Percentiles rank a stretch among this genome's conserved stretches.
Conservation (phyloP, 2,888 invertebrate species). For the Malthinus seriepunctatus region DNA sequence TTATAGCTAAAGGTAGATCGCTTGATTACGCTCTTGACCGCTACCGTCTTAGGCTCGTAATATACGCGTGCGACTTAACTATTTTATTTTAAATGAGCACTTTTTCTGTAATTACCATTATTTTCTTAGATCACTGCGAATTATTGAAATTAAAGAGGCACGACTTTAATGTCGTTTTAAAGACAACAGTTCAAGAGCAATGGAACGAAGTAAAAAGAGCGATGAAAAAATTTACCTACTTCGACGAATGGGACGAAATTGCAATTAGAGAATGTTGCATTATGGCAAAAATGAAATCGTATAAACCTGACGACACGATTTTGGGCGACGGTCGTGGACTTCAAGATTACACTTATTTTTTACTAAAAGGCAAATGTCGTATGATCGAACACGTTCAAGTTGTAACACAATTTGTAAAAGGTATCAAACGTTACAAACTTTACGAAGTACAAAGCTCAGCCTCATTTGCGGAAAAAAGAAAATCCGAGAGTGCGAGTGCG, state of each 20-base stretch:
- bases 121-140: conserved; percentile 60
- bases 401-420: conserved; percentile 47
- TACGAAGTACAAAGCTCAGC: conserved; percentile 57
- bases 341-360: conserved; percentile 55
- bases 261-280: conserved; percentile 68
- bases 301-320: conserved; percentile 59
- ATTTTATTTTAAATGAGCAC: not conserved
- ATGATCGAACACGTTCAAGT: conserved; percentile 63
- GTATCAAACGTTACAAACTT: conserved; percentile 55
- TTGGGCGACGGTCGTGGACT: conserved; percentile 60
- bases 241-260: conserved; percentile 63
- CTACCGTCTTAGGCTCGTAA: too few relatives aligned
- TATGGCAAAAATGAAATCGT: conserved; percentile 64
- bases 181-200: conserved; percentile 60
- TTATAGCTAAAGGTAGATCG: too few relatives aligned
- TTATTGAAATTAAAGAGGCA: conserved; percentile 64
- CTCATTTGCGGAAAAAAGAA: too few relatives aligned
- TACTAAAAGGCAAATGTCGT: conserved; percentile 61
- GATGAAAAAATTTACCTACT: conserved; percentile 66
- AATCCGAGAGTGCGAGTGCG: too few relatives aligned
- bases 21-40: too few relatives aligned
- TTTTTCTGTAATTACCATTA: not conserved
- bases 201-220: conserved; percentile 67
- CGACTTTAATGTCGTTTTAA: conserved; percentile 65
- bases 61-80: too few relatives aligned